Evolutionary conservation across 2,113 vertebrate genomes (phyloP), one percentile per base, ranked within the genome.

Genomic region (Protomyctophum bolini): DNA sequence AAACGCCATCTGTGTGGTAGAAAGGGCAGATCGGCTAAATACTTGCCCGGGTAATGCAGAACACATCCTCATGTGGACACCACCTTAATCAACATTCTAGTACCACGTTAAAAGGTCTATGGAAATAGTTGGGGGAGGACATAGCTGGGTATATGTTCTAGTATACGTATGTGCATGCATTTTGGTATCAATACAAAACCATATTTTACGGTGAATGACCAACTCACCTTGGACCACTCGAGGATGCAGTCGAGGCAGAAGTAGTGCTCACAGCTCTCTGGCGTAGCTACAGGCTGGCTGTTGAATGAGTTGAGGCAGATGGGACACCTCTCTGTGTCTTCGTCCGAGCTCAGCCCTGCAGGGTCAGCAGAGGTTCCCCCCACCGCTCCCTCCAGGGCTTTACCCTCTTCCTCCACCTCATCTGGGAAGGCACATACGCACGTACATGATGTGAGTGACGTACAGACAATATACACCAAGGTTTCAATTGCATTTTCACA

Each of bases 181-280:
- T 21, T 21, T 21, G 21, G 21, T 21, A 21, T 21, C 21, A 21
- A 21, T 21, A 21, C 21, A 21, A 21, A 21, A 1, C 21, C 21
- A 21, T 21, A 21, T 41, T 41, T 6, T 41, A 41, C 33, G 5
- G 33, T 41, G 5, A 41, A 41, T 41, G 21, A 21, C 21, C 63
- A 12, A 78, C 93, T 85, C 69, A 99, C 98, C 94, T 96, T 99
- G 8, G 97, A 88, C 98, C 98, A 99, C 70, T 97, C 97, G 10
- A 95, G 83, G 0, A 99, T 97, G 83, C 98, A 99, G 84, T 99
- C 98, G 28, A 99, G 91, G 82, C 98, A 99, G 92, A 99, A 99
- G 82, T 96, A 97, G 85, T 99, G 97, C 76, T 94, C 88, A 64
- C 98, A 99, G 89, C 57, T 95, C 90, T 98, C 96, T 0, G 98